phyloP scores from a whole-genome alignment of 1,140 invertebrate genomes.

The Scaptomyza pallida region DNA sequence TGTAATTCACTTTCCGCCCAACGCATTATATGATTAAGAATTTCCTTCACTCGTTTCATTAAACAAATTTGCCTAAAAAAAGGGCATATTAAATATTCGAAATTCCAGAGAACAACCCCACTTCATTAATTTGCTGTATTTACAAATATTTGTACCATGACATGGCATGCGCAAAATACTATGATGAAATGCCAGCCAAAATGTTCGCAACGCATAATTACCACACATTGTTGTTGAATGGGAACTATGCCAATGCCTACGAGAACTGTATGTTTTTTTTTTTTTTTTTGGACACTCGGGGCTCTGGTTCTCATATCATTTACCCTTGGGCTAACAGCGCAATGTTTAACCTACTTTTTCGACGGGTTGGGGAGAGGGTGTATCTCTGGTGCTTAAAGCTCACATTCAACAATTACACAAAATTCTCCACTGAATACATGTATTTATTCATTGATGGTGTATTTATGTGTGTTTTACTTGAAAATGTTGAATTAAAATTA shows the following conservation, averaged over 20 bases:
- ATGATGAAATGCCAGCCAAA: slow-evolving; percentile 35
- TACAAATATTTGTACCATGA: slow-evolving; percentile 31
- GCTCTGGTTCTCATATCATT: slow-evolving; percentile 12
- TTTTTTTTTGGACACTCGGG: background rate
- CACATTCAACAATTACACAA: slow-evolving; percentile 32
- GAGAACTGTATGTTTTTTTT: slow-evolving; percentile 16
- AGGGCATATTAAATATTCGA: slow-evolving; percentile 8
- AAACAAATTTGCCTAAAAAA: background rate
- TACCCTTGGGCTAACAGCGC: slow-evolving; percentile 63
- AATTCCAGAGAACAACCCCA: background rate
- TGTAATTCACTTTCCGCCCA: background rate
- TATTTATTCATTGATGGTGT: background rate
- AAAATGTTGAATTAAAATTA: slow-evolving; percentile 45
- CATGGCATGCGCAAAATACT: slow-evolving; percentile 25
- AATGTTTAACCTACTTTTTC: slow-evolving; percentile 35
- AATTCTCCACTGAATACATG: background rate
- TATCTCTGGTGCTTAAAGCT: slow-evolving; percentile 28
- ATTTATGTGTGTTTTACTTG: slow-evolving; percentile 35
- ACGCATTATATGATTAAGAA: background rate
- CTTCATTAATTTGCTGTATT: slow-evolving; percentile 11
- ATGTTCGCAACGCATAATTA: slow-evolving; percentile 45
- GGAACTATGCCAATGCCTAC: slow-evolving; percentile 73
- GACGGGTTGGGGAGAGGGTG: too few species aligned
- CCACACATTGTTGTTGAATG: slow-evolving; percentile 60
- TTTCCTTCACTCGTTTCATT: background rate